Evolutionary conservation across 2,888 invertebrate species (phyloP).

Genomic region (Macrosiphum euphorbiae): DNA sequence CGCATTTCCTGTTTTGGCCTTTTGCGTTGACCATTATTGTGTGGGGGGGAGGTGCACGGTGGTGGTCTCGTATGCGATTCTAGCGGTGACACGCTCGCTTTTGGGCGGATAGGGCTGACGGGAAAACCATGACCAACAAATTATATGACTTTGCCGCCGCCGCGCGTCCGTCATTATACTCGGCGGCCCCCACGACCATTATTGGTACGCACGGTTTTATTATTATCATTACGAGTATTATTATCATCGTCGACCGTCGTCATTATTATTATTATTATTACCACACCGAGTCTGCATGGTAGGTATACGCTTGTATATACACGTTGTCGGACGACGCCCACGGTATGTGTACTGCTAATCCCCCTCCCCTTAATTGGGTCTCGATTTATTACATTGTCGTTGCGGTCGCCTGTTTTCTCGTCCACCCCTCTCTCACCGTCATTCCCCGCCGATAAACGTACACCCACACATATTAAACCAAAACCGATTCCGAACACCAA

Average conservation of each 20-base stretch:
- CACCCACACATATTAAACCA: background rate
- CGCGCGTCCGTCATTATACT: conserved; percentile 49
- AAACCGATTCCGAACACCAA: too few species aligned
- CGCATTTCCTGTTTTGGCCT: background rate
- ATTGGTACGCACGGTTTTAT: conserved; percentile 63
- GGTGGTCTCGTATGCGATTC: conserved; percentile 2
- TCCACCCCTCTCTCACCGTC: background rate
- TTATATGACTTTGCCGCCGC: conserved; percentile 42
- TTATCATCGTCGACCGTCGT: conserved; percentile 22
- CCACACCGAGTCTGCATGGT: conserved; percentile 22
- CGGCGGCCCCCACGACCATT: conserved; percentile 57
- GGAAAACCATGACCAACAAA: conserved; percentile 62
- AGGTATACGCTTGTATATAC: conserved; percentile 33
- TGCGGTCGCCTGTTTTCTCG: background rate
- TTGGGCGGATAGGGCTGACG: background rate
- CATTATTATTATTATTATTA: conserved; percentile 40
- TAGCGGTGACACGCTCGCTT: background rate
- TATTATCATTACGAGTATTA: conserved; percentile 56
- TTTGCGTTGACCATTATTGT: conserved; percentile 11
- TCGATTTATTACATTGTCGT: conserved; percentile 57
- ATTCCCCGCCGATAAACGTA: background rate
- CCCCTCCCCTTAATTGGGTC: conserved; percentile 57
- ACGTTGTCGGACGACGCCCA: conserved; percentile 62
- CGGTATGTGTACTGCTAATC: conserved; percentile 19
- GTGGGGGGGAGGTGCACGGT: background rate